Percentiles rank a stretch among this genome's conserved stretches.
These are phyloP conservation scores for Apamea anceps DNA, from an alignment of 2,888 invertebrate genomes.

Conservation along the genomic window DNA sequence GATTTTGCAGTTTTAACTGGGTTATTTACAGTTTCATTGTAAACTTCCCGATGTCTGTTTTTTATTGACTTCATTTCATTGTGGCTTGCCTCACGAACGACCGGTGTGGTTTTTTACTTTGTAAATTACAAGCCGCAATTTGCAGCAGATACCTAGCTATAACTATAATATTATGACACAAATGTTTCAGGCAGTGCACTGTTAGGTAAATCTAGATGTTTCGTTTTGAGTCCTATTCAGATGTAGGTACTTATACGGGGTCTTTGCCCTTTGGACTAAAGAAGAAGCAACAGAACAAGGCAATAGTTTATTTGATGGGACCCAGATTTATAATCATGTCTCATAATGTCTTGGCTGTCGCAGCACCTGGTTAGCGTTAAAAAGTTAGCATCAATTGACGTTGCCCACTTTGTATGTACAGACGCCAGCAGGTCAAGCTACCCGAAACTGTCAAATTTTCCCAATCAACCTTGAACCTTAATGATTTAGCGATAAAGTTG, in stretches of 20 bases:
- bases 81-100: slow-evolving; percentile 18
- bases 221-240: background rate
- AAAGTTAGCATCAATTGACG: background rate
- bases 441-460: too few relatives aligned
- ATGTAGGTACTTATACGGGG: background rate
- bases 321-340: background rate
- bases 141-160: background rate
- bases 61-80: slow-evolving; percentile 51
- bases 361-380: background rate
- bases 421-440: too few relatives aligned
- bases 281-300: background rate
- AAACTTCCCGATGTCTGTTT: slow-evolving; percentile 49
- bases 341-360: background rate
- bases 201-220: background rate
- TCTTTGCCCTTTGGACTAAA: background rate
- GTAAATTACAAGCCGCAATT: background rate
- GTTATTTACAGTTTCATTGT: slow-evolving; percentile 57
- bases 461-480: too few relatives aligned
- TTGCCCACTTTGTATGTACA: background rate
- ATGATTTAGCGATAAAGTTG: too few relatives aligned
- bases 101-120: slow-evolving; percentile 16
- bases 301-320: background rate
- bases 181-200: background rate
- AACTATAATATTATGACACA: background rate
- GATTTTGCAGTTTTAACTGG: slow-evolving; percentile 54